These are phyloP conservation scores for Cydia amplana DNA, from an alignment of 1,140 invertebrate genomes.

Conservation along the genomic window DNA sequence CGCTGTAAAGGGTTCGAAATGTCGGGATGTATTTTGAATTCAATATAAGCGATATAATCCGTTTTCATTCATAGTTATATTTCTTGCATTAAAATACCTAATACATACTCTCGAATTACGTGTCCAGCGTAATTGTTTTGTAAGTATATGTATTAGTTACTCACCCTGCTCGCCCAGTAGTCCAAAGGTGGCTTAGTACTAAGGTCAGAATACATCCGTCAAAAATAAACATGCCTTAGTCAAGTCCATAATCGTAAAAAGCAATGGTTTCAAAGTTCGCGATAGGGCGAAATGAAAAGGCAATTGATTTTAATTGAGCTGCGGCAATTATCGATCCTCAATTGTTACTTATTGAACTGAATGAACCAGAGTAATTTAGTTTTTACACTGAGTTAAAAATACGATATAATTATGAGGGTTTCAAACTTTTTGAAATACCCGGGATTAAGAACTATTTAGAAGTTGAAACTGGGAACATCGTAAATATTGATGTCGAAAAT, in stretches of 20 bases:
- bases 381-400: background rate
- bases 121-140: background rate
- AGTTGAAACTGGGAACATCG: no score
- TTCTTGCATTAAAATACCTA: no score
- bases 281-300: constrained; percentile 36
- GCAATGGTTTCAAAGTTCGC: constrained; percentile 12
- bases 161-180: background rate
- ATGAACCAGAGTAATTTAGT: constrained; percentile 28
- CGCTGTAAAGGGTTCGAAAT: no score
- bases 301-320: constrained; percentile 67
- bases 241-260: constrained; percentile 1
- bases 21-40: no score
- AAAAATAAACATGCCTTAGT: background rate
- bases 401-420: background rate
- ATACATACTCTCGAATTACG: background rate
- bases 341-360: constrained; percentile 50
- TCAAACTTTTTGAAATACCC: no score
- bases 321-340: constrained; percentile 54
- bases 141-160: background rate
- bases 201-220: constrained; percentile 15
- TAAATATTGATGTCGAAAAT: no score
- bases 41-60: no score
- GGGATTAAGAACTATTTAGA: no score
- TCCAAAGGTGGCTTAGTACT: constrained; percentile 14
- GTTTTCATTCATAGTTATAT: no score